These are phyloP conservation scores for Porites cylindrica DNA, from an alignment of 92 coral and sea anemone genomes.

Conservation along the genomic window DNA sequence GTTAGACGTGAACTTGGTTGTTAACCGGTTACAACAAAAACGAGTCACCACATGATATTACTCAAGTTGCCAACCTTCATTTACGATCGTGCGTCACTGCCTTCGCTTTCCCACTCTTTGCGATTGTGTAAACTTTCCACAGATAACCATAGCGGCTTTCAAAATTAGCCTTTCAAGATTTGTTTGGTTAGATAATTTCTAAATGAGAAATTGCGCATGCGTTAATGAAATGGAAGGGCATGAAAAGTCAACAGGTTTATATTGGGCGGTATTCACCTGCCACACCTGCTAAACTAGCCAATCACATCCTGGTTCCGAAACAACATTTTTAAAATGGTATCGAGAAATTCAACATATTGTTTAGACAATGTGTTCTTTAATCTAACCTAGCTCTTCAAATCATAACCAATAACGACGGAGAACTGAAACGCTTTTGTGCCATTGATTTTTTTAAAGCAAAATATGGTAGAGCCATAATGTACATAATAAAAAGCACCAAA, in stretches of 20 bases:
- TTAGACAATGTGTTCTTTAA: background rate
- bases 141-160: background rate
- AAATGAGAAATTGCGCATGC: slow-evolving; percentile 31
- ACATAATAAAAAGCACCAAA: too few relatives aligned
- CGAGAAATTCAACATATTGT: background rate
- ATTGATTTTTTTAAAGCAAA: too few relatives aligned
- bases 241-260: background rate
- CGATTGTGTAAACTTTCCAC: background rate
- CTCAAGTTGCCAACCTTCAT: background rate
- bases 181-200: background rate
- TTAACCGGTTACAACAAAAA: too few relatives aligned
- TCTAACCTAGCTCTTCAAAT: background rate
- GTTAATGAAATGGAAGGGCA: background rate
- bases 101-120: background rate
- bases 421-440: too few relatives aligned
- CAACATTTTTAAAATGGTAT: background rate
- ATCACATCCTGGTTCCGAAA: slow-evolving; percentile 3
- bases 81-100: background rate
- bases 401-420: background rate
- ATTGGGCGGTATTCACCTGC: slow-evolving; percentile 24
- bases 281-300: slow-evolving; percentile 56
- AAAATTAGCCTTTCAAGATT: background rate
- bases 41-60: background rate
- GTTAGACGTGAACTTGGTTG: background rate
- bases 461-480: too few relatives aligned